A percentile compares a stretch with the other conserved stretches of the same genome.
These are phyloP conservation scores for Axis porcinus DNA, from an alignment of 2,113 vertebrate genomes.

Conservation along the genomic window DNA sequence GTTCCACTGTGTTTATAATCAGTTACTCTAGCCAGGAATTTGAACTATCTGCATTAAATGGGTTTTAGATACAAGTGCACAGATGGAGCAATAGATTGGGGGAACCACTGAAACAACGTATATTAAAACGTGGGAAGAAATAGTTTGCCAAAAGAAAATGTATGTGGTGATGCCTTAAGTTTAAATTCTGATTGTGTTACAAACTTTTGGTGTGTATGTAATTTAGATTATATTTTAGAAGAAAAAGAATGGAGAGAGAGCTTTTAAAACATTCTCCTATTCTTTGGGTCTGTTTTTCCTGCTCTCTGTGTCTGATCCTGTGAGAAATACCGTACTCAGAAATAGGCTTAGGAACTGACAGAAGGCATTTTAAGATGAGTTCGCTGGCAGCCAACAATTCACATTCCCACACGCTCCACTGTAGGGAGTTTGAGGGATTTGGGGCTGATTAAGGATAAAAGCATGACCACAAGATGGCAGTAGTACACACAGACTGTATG, in stretches of 20 bases:
- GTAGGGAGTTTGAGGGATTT: neutral
- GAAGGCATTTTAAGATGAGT: neutral
- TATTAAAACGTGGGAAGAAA: neutral
- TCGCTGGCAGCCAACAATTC: neutral
- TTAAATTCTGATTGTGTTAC: neutral
- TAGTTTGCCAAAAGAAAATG: neutral
- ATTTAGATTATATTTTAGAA: neutral
- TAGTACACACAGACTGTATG: neutral
- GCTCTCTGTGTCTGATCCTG: neutral
- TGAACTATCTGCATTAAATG: neutral
- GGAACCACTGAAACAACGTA: neutral
- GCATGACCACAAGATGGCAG: neutral
- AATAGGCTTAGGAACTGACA: neutral
- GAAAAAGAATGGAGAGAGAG: neutral
- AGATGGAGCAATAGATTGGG: neutral
- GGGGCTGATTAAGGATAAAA: neutral
- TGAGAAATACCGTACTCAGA: neutral
- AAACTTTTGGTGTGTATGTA: neutral
- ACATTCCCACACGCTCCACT: rapidly evolving
- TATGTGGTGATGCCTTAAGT: neutral
- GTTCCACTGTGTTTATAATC: neutral
- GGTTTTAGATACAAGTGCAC: neutral
- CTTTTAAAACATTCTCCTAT: neutral
- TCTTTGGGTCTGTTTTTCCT: neutral
- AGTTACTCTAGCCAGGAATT: neutral